These are phyloP conservation scores for Rhodophaea formosa DNA, from an alignment of 2,888 invertebrate genomes.

Conservation along the genomic window DNA sequence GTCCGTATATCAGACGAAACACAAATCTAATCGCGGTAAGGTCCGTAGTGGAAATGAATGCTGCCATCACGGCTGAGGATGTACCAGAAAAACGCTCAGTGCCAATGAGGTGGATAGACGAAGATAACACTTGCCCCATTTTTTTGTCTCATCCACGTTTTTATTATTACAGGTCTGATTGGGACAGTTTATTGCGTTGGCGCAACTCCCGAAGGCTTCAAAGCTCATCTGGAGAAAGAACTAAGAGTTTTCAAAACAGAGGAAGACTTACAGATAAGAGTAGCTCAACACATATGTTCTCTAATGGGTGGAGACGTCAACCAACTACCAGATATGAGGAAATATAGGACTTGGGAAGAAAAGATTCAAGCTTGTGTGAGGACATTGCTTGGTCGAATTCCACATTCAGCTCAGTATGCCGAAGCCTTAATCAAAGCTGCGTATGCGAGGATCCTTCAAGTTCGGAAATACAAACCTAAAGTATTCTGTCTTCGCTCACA, in stretches of 20 bases:
- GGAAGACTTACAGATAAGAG: conserved; percentile 43
- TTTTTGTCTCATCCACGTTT: too few species aligned
- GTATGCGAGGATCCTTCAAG: conserved; percentile 35
- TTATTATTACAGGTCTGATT: conserved; percentile 34
- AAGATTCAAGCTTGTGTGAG: conserved; percentile 42
- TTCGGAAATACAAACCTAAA: conserved; percentile 27
- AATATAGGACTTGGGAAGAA: conserved; percentile 33
- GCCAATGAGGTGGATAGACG: too few species aligned
- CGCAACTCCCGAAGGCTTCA: conserved; percentile 44
- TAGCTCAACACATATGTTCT: conserved; percentile 48
- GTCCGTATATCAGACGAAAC: too few species aligned
- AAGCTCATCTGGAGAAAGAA: conserved; percentile 36
- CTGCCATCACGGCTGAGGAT: too few species aligned
- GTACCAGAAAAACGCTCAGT: too few species aligned
- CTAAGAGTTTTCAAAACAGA: conserved; percentile 36
- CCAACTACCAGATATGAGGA: conserved; percentile 19
- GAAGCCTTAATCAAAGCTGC: conserved; percentile 43
- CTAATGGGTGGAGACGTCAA: conserved; percentile 36
- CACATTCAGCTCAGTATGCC: conserved; percentile 54
- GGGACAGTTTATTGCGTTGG: conserved; percentile 60
- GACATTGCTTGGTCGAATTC: conserved; percentile 42
- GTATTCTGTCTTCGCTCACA: conserved; percentile 37
- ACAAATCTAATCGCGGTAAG: too few species aligned
- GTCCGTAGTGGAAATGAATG: too few species aligned
- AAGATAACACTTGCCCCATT: too few species aligned